Evolutionary conservation across 2,888 invertebrate genomes (phyloP).

Genomic region (Drepanosiphum platanoidis): DNA sequence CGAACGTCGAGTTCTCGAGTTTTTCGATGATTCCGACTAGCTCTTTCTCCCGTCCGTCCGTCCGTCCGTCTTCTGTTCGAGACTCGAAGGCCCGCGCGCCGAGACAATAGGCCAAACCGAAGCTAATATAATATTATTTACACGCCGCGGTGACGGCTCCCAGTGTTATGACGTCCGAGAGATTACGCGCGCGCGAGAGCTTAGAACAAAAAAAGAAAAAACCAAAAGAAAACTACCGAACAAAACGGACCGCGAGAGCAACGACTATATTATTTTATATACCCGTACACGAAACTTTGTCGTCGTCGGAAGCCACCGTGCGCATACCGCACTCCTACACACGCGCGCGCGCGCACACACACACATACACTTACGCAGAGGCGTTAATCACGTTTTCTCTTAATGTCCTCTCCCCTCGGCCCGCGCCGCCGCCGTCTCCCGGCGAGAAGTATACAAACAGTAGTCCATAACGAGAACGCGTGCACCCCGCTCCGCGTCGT

Average conservation of each 20-base stretch:
- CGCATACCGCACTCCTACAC: slow-evolving; percentile 1
- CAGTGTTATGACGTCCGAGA: slow-evolving; percentile 21
- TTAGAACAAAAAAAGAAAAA: slow-evolving; percentile 12
- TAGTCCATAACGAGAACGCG: slow-evolving; percentile 29
- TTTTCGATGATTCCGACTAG: too few species aligned
- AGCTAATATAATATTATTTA: slow-evolving; percentile 8
- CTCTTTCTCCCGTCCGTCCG: not conserved
- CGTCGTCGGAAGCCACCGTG: slow-evolving; percentile 29
- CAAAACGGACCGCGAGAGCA: not conserved
- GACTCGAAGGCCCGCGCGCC: too few species aligned
- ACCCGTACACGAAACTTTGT: slow-evolving; percentile 31
- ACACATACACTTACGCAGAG: not conserved
- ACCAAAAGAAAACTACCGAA: not conserved
- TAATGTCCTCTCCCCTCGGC: not conserved
- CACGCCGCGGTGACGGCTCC: slow-evolving; percentile 22
- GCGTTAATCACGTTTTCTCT: slow-evolving; percentile 60
- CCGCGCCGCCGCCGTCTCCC: too few species aligned
- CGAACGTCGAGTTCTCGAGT: not conserved
- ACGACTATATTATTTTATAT: not conserved
- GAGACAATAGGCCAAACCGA: slow-evolving; percentile 7
- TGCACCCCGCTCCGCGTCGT: not conserved
- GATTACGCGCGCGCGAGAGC: not conserved
- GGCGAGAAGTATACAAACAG: slow-evolving; percentile 47
- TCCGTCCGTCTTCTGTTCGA: not conserved
- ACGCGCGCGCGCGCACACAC: not conserved